Base-by-base conservation (phyloP, 1,140 invertebrate species). In the Zaprionus davidi region DNA sequence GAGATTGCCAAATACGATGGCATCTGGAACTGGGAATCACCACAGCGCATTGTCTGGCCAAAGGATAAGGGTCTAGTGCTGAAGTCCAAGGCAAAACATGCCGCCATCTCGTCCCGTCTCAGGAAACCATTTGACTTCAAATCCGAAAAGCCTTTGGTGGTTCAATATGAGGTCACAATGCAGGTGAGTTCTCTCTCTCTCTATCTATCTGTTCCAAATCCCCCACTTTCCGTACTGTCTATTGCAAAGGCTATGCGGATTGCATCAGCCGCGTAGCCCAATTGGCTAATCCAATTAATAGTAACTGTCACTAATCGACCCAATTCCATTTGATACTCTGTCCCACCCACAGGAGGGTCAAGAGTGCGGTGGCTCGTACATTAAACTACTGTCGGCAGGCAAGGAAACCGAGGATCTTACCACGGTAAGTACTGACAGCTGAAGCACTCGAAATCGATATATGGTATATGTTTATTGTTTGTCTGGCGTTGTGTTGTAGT, bases 331-430 rank as follows among this genome's bases (percentile, higher is more conserved):
- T 62, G 7, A 57, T 71, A 22, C 22, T 67, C 71, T 59, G 12
- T 49, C 38, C 12, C 9, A 20, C 12, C 53, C 46, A 12, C 69
- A 78, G 95, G 98, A 99, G 92, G 98, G 98, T 3, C 98, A 99
- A 94, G 98, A 99, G 93, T 99, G 99, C 94, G 99, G 99, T 57
- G 99, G 99, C 15, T 98, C 98, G 11, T 99, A 99, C 93, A 93
- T 99, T 1, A 99, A 99, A 94, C 94, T 99, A 17, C 93, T 99
- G 15, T 96, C 96, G 15, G 92, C 95, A 4, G 95, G 95, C 64
- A 91, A 94, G 41, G 94, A 95, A 51, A 95, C 95, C 46, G 93
- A 95, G 20, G 96, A 98, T 93, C 94, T 99, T 26, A 96, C 95
- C 65, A 94, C 69, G 55, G 92, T 93, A 79, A 76, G 66, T 71